Evolutionary conservation across 2,113 vertebrate species (phyloP).

Genomic region (Percina caprodes): DNA sequence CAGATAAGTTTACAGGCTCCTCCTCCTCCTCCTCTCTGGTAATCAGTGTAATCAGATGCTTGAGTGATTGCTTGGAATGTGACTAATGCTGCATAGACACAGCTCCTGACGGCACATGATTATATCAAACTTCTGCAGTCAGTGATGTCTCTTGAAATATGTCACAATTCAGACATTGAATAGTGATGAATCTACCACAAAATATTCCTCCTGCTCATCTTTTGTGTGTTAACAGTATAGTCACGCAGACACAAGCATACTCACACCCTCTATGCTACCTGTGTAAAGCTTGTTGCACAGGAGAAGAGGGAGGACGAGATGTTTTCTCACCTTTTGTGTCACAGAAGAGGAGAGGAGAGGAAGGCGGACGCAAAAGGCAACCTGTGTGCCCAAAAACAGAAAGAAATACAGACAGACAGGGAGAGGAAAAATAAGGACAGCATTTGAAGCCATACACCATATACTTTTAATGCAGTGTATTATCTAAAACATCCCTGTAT

Average conservation of each 20-base stretch:
- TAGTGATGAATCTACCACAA: not conserved
- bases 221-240: not conserved
- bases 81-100: slow-evolving; percentile 16
- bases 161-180: not conserved
- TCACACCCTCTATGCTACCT: not conserved
- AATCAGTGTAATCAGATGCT: slow-evolving; percentile 44
- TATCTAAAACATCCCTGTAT: not conserved
- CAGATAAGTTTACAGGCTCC: slow-evolving; percentile 18
- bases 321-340: slow-evolving; percentile 42
- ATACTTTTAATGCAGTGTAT: not conserved
- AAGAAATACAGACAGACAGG: slow-evolving; percentile 18
- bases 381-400: not conserved
- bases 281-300: slow-evolving; percentile 5
- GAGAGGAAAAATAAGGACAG: slow-evolving; percentile 16
- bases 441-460: not conserved
- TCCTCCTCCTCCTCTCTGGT: slow-evolving; percentile 21
- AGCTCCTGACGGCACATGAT: slow-evolving; percentile 11
- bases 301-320: slow-evolving; percentile 4
- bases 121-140: not conserved
- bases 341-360: slow-evolving; percentile 10
- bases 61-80: slow-evolving; percentile 18
- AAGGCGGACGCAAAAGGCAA: slow-evolving; percentile 21
- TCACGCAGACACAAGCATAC: not conserved
- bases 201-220: not conserved
- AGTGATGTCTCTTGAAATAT: not conserved